These are phyloP conservation scores for Diaprepes abbreviatus DNA, from an alignment of 2,888 invertebrate species.

Conservation along the genomic window DNA sequence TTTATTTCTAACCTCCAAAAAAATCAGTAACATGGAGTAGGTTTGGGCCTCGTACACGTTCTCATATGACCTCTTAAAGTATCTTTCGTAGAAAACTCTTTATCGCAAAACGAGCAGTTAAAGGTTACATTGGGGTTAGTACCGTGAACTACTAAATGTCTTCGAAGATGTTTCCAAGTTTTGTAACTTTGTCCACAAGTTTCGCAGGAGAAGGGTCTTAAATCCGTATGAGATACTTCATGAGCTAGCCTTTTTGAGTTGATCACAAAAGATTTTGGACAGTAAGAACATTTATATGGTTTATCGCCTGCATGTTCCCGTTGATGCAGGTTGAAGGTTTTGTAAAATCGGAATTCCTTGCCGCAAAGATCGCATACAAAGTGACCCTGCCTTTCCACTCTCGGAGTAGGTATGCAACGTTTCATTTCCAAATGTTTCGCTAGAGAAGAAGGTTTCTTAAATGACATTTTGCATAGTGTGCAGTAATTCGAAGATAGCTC, in stretches of 20 bases:
- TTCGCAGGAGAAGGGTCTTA: slow-evolving; percentile 69
- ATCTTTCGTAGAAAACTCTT: slow-evolving; percentile 43
- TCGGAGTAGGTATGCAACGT: slow-evolving; percentile 42
- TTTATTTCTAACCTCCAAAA: too few relatives aligned
- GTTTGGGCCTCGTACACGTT: slow-evolving; percentile 20
- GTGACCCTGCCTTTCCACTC: slow-evolving; percentile 64
- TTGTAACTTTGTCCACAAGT: slow-evolving; percentile 65
- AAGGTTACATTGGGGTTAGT: slow-evolving; percentile 35
- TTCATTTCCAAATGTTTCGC: slow-evolving; percentile 47
- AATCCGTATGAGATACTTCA: slow-evolving; percentile 68
- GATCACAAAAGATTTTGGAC: slow-evolving; percentile 70
- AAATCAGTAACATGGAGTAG: neutral
- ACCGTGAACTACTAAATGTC: slow-evolving; percentile 41
- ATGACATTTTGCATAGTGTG: slow-evolving; percentile 43
- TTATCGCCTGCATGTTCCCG: slow-evolving; percentile 71
- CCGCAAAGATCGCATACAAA: slow-evolving; percentile 58
- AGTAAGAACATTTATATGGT: slow-evolving; percentile 71
- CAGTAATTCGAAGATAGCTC: slow-evolving; percentile 45
- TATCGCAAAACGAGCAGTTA: slow-evolving; percentile 42
- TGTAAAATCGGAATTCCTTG: slow-evolving; percentile 51
- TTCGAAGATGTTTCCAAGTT: slow-evolving; percentile 46
- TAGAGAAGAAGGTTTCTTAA: slow-evolving; percentile 37
- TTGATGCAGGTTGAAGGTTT: slow-evolving; percentile 44
- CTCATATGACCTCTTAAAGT: slow-evolving; percentile 39
- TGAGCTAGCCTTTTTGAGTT: slow-evolving; percentile 45